Conservation (phyloP, 2,113 vertebrate species). For the Ellobius talpinus region DNA sequence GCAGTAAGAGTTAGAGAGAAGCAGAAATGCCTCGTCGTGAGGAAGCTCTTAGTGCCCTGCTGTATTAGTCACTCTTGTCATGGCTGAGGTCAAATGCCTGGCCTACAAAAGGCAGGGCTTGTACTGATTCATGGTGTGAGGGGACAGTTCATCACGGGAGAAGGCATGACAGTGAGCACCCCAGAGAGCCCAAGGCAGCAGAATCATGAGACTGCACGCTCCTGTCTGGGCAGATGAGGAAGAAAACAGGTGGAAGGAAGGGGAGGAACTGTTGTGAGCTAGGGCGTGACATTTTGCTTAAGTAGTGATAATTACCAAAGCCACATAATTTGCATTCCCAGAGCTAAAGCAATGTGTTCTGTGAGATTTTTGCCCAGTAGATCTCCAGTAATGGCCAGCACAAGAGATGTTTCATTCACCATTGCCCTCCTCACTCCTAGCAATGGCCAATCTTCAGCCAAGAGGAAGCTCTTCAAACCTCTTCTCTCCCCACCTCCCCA, state of each 20-base stretch:
- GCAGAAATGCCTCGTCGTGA: neutral
- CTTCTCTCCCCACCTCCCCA: no score
- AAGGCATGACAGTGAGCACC: neutral
- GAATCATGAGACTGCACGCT: neutral
- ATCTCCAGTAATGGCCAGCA: accelerated
- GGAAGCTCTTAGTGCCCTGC: neutral
- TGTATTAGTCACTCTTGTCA: no score
- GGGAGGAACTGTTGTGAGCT: neutral
- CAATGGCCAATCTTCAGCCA: neutral
- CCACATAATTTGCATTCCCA: neutral
- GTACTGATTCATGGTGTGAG: no score
- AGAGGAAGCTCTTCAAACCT: neutral
- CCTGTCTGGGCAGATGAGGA: neutral
- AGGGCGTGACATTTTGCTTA: neutral
- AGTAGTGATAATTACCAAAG: neutral
- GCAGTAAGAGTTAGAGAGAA: neutral
- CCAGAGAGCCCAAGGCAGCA: neutral
- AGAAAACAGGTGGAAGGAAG: neutral
- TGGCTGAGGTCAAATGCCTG: no score
- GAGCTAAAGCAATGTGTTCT: neutral
- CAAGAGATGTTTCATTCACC: neutral
- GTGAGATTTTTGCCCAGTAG: neutral
- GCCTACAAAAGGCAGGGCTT: neutral
- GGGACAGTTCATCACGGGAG: no score
- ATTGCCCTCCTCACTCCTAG: neutral